These are phyloP conservation scores for Zaprionus camerounensis DNA, from an alignment of 1,140 invertebrate species.

Conservation along the genomic window DNA sequence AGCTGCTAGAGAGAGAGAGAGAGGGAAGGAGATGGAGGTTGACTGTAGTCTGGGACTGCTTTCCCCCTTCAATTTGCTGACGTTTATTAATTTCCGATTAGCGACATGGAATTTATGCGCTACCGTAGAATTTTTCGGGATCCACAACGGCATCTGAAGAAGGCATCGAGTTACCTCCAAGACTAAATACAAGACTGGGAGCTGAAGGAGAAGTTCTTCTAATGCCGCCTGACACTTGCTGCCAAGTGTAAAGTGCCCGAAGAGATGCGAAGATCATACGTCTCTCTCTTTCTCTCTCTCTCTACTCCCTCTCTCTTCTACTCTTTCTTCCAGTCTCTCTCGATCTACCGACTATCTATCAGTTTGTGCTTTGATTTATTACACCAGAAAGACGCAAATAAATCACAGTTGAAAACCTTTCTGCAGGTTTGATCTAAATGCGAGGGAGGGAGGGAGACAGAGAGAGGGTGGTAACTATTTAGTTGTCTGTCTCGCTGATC, in stretches of 20 bases:
- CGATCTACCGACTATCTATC: conserved; percentile 8
- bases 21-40: background rate
- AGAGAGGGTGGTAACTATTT: background rate
- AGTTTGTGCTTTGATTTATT: conserved; percentile 40
- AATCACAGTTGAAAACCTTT: conserved; percentile 41
- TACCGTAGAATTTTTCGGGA: conserved; percentile 57
- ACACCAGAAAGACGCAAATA: conserved; percentile 21
- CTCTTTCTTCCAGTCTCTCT: too few relatives aligned
- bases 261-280: background rate
- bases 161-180: conserved; percentile 45
- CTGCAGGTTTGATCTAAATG: conserved; percentile 53
- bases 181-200: background rate
- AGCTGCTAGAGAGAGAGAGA: conserved; percentile 19
- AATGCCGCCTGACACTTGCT: conserved; percentile 72
- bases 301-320: background rate
- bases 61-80: conserved; percentile 52
- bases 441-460: background rate
- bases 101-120: conserved; percentile 73
- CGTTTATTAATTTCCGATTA: conserved; percentile 78
- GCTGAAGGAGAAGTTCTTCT: conserved; percentile 41
- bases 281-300: background rate
- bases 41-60: background rate
- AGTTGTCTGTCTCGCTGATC: conserved; percentile 39
- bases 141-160: conserved; percentile 14
- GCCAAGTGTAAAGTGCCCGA: conserved; percentile 67